These are phyloP conservation scores for Danio aesculapii DNA, from an alignment of 2,797 vertebrate genomes.

Conservation along the genomic window DNA sequence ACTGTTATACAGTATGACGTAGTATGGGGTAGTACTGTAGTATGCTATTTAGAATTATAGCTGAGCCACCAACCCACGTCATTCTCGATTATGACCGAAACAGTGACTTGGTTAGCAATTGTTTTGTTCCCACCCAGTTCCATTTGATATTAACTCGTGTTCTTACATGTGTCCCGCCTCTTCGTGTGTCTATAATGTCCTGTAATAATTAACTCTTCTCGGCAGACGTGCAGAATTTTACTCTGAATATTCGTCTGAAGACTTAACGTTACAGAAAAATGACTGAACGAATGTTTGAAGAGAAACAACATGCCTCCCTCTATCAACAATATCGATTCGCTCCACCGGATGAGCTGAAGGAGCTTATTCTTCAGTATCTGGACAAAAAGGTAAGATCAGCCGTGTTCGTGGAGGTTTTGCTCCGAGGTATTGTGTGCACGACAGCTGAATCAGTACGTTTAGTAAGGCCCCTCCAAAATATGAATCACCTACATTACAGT, in stretches of 20 bases:
- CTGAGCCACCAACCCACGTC: too few species aligned
- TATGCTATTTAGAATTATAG: too few species aligned
- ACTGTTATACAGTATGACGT: too few species aligned
- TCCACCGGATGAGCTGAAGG: constrained; percentile 71
- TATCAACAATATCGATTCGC: constrained; percentile 75
- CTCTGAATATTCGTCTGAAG: not conserved
- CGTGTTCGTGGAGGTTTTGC: too few species aligned
- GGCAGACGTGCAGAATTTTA: not conserved
- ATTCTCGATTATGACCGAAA: too few species aligned
- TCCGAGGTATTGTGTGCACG: not conserved
- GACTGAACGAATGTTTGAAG: constrained; percentile 75
- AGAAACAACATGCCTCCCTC: constrained; percentile 75
- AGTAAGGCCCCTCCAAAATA: not conserved
- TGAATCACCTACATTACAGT: not conserved
- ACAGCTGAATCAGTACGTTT: constrained; percentile 3
- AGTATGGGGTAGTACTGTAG: too few species aligned
- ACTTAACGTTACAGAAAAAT: constrained; percentile 50
- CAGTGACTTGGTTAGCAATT: too few species aligned
- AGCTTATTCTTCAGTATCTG: constrained; percentile 74
- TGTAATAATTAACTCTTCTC: constrained; percentile 10
- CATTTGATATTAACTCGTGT: too few species aligned
- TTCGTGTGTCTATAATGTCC: not conserved
- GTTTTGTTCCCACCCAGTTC: not conserved
- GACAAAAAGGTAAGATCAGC: constrained; percentile 68
- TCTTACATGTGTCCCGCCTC: not conserved